Evolutionary conservation across 2,113 vertebrate genomes (phyloP), one percentile per base, ranked within the genome.

Genomic region (Rhineura floridana): DNA sequence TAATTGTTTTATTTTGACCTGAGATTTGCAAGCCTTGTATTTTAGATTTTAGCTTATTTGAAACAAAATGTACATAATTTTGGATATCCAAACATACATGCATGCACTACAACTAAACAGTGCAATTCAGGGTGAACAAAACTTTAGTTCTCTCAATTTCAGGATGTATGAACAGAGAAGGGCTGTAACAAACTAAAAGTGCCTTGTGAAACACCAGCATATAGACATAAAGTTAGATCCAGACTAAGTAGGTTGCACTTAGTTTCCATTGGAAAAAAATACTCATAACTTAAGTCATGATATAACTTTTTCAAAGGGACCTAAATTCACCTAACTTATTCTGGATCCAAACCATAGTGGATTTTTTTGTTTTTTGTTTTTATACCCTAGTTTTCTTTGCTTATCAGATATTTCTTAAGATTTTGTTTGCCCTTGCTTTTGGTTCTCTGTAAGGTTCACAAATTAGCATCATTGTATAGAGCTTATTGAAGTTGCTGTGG

Each of bases 381-480:
- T 3, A 59, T 59, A 44, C 17, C 36, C 6, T 25, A 39, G 67
- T 50, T 62, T 90, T 89, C 83, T 91, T 0, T 0, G n/a, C 82
- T 93, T 73, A 30, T 0, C 1, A 84, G 79, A 48, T 59, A 52
- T 90, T 36, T 80, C 85, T 0, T 1, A 73, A 79, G 65, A 85
- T 84, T 91, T 85, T 63, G 46, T 81, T 80, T 86, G 82, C 90
- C 91, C 90, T 95, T 96, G 93, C 95, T 93, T n/a, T 94, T 65
- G 83, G 91, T 94, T 94, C 44, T 70, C 2, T 90, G 89, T 83
- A 67, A 82, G 94, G 93, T 88, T 92, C 89, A 88, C 89, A 91
- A 84, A 92, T 88, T 90, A 23, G 46, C 9, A 42, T 72, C 42
- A 70, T 83, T 69, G 59, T 70, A 23, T 50, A 0, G n/a, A 86